Evolutionary conservation across 2,888 invertebrate genomes (phyloP), one percentile per base, ranked within the genome.

Genomic region (Cyrtodaria siliqua): DNA sequence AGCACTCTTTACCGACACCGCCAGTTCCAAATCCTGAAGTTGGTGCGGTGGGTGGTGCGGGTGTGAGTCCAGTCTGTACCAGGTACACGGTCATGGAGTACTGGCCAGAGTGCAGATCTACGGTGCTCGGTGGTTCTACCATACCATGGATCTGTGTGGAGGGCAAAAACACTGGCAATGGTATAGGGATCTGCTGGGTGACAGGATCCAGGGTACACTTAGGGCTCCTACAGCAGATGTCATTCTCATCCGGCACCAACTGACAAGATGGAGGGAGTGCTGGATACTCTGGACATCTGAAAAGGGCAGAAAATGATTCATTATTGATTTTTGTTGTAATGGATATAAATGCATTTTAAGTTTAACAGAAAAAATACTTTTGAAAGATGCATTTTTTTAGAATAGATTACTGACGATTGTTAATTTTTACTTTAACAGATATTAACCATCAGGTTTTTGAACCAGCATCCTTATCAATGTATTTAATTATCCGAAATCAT

Each of bases 151-250:
- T 78, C 73, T 85, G 83, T 24, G 82, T 74, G 24, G 83, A 79
- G 1, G 86, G 84, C 29, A 69, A 67, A 67, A 86, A 86, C 55
- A 85, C 74, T n/a, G 87, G 87, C 27, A 87, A 81, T 2, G 86
- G 84, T 12, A 86, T 75, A 1, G 81, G 84, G n/a, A 79, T 78
- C 33, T 76, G 67, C 40, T 81, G 79, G 16, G 86, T 86, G 64
- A 82, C 76, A 16, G 84, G 84, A 33, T 86, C 86, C n/a, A 70
- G 66, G 2, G 55, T 61, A 55, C 87, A 87, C n/a, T 70, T 63
- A 12, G 86, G 86, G 2, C 76, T 63, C 62, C 75, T 73, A 68
- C 87, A 87, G 61, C 87, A 87, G 18, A 76, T 79, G 29, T 87
- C 87, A 40, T 83, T 86, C 20, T 78, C 70, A 33, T 86, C 84